Conservation (phyloP, 2,888 invertebrate genomes). For the Pantelozetes paolii region DNA sequence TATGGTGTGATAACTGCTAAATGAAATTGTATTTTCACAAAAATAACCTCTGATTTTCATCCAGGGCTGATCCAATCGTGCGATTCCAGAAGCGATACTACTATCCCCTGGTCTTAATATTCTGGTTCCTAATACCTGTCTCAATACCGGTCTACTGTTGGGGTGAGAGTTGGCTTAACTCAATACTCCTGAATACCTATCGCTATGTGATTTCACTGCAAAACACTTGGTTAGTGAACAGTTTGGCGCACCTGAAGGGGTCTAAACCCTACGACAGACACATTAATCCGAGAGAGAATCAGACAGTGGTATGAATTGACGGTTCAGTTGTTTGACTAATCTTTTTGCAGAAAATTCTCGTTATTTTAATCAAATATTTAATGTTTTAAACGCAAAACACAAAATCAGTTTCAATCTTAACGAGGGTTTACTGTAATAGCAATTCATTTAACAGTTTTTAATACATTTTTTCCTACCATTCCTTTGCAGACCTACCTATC, state of each 20-base stretch:
- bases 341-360: too few species aligned
- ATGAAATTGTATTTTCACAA: background rate
- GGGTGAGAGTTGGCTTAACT: constrained; percentile 73
- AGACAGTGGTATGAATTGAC: background rate
- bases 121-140: constrained; percentile 60
- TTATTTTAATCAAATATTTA: too few species aligned
- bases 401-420: background rate
- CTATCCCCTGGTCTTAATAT: constrained; percentile 52
- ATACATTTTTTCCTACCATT: background rate
- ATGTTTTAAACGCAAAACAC: too few species aligned
- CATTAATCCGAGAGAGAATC: constrained; percentile 51
- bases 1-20: constrained; percentile 26
- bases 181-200: constrained; percentile 71
- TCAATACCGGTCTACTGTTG: constrained; percentile 74
- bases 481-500: background rate
- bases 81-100: constrained; percentile 51
- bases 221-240: constrained; percentile 90
- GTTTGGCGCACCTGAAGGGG: constrained; percentile 90
- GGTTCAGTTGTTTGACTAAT: background rate
- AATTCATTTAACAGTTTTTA: background rate
- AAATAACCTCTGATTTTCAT: background rate
- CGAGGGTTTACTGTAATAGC: too few species aligned
- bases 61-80: constrained; percentile 43
- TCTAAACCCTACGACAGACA: constrained; percentile 65
- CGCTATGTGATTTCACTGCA: constrained; percentile 80